Percentiles rank a stretch among this genome's conserved stretches.
Conservation (phyloP, 2,797 vertebrate species). For the Poeciliopsis turneri region DNA sequence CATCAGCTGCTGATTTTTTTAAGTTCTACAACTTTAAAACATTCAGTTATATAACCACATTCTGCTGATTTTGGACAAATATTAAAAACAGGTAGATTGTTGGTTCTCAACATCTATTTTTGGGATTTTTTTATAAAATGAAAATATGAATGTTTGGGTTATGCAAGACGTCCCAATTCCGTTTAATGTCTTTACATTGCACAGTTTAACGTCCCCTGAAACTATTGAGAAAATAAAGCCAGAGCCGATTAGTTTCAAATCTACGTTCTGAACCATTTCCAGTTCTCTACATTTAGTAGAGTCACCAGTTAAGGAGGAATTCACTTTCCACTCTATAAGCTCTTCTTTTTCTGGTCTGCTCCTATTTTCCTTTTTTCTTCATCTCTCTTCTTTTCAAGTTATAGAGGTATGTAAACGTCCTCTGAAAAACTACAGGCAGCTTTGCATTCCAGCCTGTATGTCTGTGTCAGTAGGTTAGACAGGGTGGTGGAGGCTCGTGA, state of each 20-base stretch:
- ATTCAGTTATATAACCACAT: not conserved
- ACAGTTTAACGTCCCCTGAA: not conserved
- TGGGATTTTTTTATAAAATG: not conserved
- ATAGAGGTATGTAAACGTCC: constrained; percentile 41
- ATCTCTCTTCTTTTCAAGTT: constrained; percentile 34
- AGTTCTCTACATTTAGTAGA: not conserved
- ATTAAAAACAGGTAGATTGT: not conserved
- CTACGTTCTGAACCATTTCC: not conserved
- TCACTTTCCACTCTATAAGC: not conserved
- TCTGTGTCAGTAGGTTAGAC: constrained; percentile 35
- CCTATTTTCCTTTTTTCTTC: constrained; percentile 17
- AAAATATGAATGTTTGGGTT: not conserved
- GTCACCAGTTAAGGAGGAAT: not conserved
- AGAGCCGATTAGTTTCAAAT: not conserved
- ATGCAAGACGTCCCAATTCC: not conserved
- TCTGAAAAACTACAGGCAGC: constrained; percentile 17
- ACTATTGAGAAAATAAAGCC: not conserved
- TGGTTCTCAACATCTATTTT: not conserved
- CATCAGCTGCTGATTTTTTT: not conserved
- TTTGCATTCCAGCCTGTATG: constrained; percentile 46
- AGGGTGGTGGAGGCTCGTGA: constrained; percentile 31
- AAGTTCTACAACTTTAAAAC: not conserved
- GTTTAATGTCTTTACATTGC: not conserved
- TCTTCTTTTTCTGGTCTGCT: not conserved
- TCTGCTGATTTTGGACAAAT: not conserved